A percentile compares a stretch with the other conserved stretches of the same genome.
phyloP scores from a whole-genome alignment of 2,113 vertebrate species.

The Origma solitaria region DNA sequence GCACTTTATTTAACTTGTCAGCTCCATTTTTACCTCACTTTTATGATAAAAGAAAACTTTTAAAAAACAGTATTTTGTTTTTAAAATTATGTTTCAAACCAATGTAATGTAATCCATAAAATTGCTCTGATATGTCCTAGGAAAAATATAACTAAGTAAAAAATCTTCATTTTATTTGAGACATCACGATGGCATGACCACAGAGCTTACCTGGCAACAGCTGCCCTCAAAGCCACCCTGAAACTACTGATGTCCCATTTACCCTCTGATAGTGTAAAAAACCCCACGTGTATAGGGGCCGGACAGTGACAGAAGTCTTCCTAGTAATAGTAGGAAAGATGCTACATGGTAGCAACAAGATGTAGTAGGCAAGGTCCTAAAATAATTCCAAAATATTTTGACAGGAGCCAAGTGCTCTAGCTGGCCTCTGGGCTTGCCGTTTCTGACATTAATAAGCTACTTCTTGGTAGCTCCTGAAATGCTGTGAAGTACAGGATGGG shows the following conservation, averaged over 20 bases:
- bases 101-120: background rate
- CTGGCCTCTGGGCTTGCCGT: background rate
- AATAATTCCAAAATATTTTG: background rate
- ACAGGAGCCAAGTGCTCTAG: background rate
- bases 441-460: background rate
- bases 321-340: background rate
- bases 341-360: background rate
- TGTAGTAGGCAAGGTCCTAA: background rate
- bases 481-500: background rate
- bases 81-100: background rate
- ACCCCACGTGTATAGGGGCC: rapidly evolving
- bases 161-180: background rate
- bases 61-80: background rate
- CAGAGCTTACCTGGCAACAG: background rate
- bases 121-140: background rate
- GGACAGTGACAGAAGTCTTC: background rate
- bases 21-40: background rate
- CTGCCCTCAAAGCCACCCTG: background rate
- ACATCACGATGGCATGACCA: background rate
- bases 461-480: background rate
- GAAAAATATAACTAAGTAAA: background rate
- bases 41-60: background rate
- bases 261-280: background rate
- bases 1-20: background rate
- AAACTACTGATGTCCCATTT: background rate